Base-by-base conservation (phyloP, 2,888 invertebrate species). In the Margaritifera margaritifera region DNA sequence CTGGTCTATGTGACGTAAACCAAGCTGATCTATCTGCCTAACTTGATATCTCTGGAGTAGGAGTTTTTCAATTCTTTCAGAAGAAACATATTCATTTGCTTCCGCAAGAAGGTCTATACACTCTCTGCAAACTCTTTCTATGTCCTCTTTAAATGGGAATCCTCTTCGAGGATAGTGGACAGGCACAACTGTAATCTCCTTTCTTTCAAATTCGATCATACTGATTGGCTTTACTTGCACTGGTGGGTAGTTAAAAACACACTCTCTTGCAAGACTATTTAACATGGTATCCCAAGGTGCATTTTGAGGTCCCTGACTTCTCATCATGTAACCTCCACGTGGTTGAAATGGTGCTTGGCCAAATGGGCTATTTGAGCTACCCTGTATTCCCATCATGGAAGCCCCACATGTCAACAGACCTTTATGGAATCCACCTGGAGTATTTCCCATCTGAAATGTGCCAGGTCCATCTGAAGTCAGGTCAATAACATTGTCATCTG, bases 91-190 rank as follows among this genome's bases (percentile, higher is more conserved):
- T 52, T 82, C 80, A 19, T 81, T 77, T 20, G 82, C 80, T 24
- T 84, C 84, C 19, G 81, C 76, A 51, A 86, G 64, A 22, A 79
- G 62, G 20, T 81, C 83, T 53, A 86, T 85, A 72, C 85, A 84
- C 42, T 84, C 84, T 58, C 78, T 64, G 8, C 83, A 82, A 20
- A 81, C 74, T 22, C 54, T 71, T 31, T 83, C 77, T 20, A 86
- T 60, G 61, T 84, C 78, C 3, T 81, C 80, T 20, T 66, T 68
- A 6, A 66, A 27, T 25, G 64, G 67, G 42, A 4, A 42, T 42
- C 42, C 42, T 42, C 15, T 8, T 42, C 42, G 42, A 11, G 42
- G 42, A 15, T 42, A 42, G 15, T 11, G 15, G 15, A 42, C 42
- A 15, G 42, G 42, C 42, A 42, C 42, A 42, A 42, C 42, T 11